Evolutionary conservation across 1,140 invertebrate genomes (phyloP).

Genomic region (Schlechtendalia chinensis): DNA sequence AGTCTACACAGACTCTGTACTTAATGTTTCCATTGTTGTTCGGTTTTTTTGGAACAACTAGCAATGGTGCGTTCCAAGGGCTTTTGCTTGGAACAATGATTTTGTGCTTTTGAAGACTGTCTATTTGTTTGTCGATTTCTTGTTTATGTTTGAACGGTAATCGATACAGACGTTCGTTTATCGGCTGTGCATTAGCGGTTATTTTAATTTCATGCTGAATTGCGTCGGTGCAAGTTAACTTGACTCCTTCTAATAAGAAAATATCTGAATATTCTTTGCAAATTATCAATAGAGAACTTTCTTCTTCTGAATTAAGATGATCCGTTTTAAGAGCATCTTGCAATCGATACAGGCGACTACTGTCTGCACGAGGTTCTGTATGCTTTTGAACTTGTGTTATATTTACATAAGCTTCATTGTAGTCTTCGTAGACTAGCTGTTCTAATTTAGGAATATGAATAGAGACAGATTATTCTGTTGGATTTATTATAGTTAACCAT

Average conservation of each 20-base stretch:
- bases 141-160: slow-evolving; percentile 54
- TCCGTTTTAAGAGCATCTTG: no score
- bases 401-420: no score
- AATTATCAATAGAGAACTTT: background rate
- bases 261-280: slow-evolving; percentile 39
- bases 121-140: slow-evolving; percentile 55
- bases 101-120: slow-evolving; percentile 46
- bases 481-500: no score
- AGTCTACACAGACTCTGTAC: no score
- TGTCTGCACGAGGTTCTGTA: no score
- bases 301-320: background rate
- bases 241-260: slow-evolving; percentile 37
- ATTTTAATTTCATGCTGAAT: background rate
- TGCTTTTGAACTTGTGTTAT: no score
- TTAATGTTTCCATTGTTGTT: no score
- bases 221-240: background rate
- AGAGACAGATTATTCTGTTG: no score
- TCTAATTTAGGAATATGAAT: no score
- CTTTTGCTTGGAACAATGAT: slow-evolving; percentile 47
- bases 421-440: no score
- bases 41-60: background rate
- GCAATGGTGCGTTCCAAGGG: slow-evolving; percentile 37
- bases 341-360: no score
- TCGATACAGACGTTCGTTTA: slow-evolving; percentile 54
- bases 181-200: slow-evolving; percentile 18